Evolutionary conservation across 2,113 vertebrate genomes (phyloP).

Genomic region (Callocephalon fimbriatum): DNA sequence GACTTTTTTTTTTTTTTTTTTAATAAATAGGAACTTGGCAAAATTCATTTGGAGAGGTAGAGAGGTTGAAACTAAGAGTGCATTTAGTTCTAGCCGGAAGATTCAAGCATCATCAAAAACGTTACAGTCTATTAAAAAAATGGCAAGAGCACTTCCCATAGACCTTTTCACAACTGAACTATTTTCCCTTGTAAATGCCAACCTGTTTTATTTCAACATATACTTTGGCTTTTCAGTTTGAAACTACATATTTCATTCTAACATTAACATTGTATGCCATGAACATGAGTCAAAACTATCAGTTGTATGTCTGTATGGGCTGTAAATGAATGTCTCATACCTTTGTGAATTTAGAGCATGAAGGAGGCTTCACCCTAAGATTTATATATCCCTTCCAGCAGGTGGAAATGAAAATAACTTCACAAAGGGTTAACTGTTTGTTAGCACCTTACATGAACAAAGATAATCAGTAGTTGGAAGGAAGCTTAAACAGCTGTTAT

Average conservation of each 20-base stretch:
- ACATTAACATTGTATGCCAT: not conserved
- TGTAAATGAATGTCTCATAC: not conserved
- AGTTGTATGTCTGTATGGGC: not conserved
- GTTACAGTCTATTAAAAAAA: not conserved
- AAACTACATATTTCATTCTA: not conserved
- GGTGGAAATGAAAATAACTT: not conserved
- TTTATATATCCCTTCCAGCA: not conserved
- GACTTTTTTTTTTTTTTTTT: not conserved
- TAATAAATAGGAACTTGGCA: not conserved
- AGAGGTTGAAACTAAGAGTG: not conserved
- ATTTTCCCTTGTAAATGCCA: not conserved
- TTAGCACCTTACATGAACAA: not conserved
- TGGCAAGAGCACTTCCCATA: not conserved
- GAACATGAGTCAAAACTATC: not conserved
- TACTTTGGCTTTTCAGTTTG: not conserved
- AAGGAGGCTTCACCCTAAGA: not conserved
- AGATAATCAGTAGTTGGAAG: not conserved
- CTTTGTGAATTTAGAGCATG: not conserved
- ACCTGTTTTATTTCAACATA: not conserved
- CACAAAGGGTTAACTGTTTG: not conserved
- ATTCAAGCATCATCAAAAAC: not conserved
- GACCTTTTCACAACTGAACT: not conserved
- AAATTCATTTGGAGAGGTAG: not conserved
- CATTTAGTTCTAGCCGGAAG: not conserved
- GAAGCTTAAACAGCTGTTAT: not conserved